Conservation (phyloP, 2,888 invertebrate genomes). For the Anorthoa munda region DNA sequence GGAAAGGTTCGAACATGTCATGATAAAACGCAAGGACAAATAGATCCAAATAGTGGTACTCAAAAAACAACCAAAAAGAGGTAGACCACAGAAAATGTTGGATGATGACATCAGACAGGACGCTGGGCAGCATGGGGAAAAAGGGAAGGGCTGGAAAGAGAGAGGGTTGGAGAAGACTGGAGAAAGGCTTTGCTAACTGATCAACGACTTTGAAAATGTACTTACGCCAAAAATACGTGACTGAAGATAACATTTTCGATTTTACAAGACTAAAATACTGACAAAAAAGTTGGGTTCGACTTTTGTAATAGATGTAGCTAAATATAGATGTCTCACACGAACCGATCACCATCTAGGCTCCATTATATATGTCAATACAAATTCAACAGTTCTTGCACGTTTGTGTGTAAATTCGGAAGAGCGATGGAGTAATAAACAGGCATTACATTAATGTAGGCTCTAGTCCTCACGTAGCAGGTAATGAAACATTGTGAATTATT, state of each 20-base stretch:
- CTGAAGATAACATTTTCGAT: too few relatives aligned
- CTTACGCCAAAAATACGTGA: too few relatives aligned
- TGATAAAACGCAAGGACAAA: too few relatives aligned
- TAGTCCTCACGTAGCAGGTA: slow-evolving; percentile 38
- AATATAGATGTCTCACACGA: slow-evolving; percentile 33
- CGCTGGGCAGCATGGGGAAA: background rate
- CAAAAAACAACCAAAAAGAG: too few relatives aligned
- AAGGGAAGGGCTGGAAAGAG: background rate
- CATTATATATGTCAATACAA: slow-evolving; percentile 15
- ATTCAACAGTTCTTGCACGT: slow-evolving; percentile 6
- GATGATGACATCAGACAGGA: background rate
- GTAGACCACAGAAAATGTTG: background rate
- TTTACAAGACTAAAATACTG: too few relatives aligned
- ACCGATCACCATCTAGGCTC: slow-evolving; percentile 11
- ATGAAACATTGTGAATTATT: slow-evolving; percentile 55
- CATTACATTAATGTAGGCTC: slow-evolving; percentile 21
- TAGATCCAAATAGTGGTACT: too few relatives aligned
- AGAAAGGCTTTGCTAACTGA: too few relatives aligned
- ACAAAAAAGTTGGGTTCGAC: background rate
- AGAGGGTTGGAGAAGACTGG: background rate
- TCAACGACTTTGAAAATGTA: too few relatives aligned
- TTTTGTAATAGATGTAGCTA: background rate
- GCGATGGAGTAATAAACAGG: slow-evolving; percentile 40
- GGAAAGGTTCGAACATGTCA: background rate
- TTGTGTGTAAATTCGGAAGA: slow-evolving; percentile 27